Conservation (phyloP, 2,888 invertebrate species). For the Brachypalpus laphriformis region DNA sequence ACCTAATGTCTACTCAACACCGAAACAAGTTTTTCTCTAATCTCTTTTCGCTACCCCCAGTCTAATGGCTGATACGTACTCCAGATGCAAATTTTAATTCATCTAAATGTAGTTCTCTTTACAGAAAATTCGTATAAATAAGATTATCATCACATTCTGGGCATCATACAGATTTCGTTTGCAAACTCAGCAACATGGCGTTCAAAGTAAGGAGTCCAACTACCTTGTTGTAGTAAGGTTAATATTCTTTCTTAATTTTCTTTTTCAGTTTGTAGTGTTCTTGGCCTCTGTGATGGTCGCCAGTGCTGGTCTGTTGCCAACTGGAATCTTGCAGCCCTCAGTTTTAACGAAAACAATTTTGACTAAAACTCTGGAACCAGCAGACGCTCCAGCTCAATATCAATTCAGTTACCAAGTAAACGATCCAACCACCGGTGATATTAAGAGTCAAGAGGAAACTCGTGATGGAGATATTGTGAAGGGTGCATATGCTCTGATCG, state of each 20-base stretch:
- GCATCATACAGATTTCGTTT: conserved; percentile 46
- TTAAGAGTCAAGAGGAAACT: conserved; percentile 83
- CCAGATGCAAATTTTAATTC: conserved; percentile 13
- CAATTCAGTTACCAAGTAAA: conserved; percentile 83
- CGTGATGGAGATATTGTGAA: conserved; percentile 84
- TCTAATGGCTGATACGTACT: too few relatives aligned
- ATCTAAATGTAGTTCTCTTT: neutral
- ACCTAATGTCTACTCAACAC: neutral
- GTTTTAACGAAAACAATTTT: conserved; percentile 24
- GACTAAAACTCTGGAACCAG: too few relatives aligned
- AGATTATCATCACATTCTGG: conserved; percentile 14
- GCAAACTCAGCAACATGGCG: conserved; percentile 54
- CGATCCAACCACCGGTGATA: conserved; percentile 83
- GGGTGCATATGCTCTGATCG: conserved; percentile 83
- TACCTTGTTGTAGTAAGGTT: neutral
- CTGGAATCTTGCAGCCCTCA: conserved; percentile 35
- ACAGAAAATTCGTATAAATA: conserved; percentile 57
- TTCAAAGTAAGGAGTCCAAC: conserved; percentile 45
- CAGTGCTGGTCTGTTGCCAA: conserved; percentile 38
- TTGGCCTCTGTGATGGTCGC: conserved; percentile 52
- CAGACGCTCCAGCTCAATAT: conserved; percentile 77
- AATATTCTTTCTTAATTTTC: neutral
- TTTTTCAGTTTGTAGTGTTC: conserved; percentile 35
- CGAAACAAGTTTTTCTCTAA: neutral
- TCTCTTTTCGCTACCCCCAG: conserved; percentile 20